Percentiles rank a stretch among this genome's conserved stretches.
phyloP scores from a whole-genome alignment of 2,888 invertebrate genomes.

The Acrocera orbiculus region DNA sequence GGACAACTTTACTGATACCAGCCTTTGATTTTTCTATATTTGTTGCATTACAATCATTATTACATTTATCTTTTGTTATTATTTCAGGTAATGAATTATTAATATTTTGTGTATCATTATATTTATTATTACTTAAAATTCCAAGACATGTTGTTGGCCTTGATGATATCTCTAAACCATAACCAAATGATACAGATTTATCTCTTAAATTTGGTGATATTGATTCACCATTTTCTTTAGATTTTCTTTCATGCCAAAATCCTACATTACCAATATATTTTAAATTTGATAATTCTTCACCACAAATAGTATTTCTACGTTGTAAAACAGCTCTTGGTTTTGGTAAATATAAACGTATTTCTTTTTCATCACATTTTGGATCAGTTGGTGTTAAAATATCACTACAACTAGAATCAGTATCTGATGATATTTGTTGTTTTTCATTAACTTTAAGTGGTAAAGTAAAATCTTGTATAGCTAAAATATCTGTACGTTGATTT shows the following conservation, averaged over 20 bases:
- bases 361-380: slow-evolving; percentile 24
- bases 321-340: slow-evolving; percentile 60
- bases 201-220: slow-evolving; percentile 46
- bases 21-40: slow-evolving; percentile 22
- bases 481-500: slow-evolving; percentile 42
- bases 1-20: slow-evolving; percentile 30
- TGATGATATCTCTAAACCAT: slow-evolving; percentile 50
- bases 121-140: slow-evolving; percentile 25
- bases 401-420: slow-evolving; percentile 37
- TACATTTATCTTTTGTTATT: slow-evolving; percentile 2
- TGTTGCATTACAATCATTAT: slow-evolving; percentile 3
- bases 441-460: slow-evolving; percentile 37
- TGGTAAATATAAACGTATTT: slow-evolving; percentile 46
- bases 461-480: slow-evolving; percentile 39
- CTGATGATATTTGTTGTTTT: slow-evolving; percentile 18
- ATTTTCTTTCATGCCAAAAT: slow-evolving; percentile 58
- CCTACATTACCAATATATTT: slow-evolving; percentile 29
- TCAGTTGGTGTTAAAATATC: slow-evolving; percentile 37
- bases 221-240: slow-evolving; percentile 30
- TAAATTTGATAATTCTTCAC: slow-evolving; percentile 44
- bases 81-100: slow-evolving; percentile 13
- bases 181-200: slow-evolving; percentile 62
- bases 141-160: slow-evolving; percentile 50
- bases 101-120: slow-evolving; percentile 10
- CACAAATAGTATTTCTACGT: slow-evolving; percentile 75